Base-by-base conservation (phyloP, 2,797 vertebrate species). In the Scolopax bukidnonensis region DNA sequence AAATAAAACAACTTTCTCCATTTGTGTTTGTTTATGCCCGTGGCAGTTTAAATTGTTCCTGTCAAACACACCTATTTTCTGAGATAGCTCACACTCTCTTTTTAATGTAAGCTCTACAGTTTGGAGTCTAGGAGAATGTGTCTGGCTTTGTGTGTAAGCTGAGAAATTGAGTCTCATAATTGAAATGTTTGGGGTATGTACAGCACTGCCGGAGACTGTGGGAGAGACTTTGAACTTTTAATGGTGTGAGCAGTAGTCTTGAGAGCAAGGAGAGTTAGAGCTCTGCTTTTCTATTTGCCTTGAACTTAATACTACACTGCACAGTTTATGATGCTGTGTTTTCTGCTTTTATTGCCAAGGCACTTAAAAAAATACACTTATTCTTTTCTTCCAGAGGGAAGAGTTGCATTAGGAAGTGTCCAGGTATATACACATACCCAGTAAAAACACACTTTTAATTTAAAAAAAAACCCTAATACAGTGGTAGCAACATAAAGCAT, bases 21-120 rank as follows among this genome's bases (percentile, higher is more conserved):
- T 96, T 96, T 91, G 76, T 76, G 75, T 95, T 94, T 96, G 91
- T 95, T 97, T 96, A 97, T 95, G 94, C 95, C 96, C 36, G 23
- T 94, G 93, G 97, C 82, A 1, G 83, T 97, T 97, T 95, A 92
- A 95, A 95, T 94, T 64, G 69, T 87, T 97, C 88, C 86, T 96
- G 78, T 97, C 90, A 95, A 96, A 93, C 20, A 25, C 95, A 92
- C 85, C 90, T 95, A n/a, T 96, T 97, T 97, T 83, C 93, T 77
- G 91, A 96, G 94, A 84, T 84, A 83, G 81, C 71, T 91, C 5
- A 0, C 8, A 6, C 60, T 79, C 50, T 91, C 84, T 64, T 91
- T 92, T 78, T 89, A 96, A 73, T 92, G 43, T 85, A 57, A 96
- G 80, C 83, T 82, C 19, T 36, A 45, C 48, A 24, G 67, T 69